Evolutionary conservation across 1,140 invertebrate species (phyloP), one percentile per base, ranked within the genome.

Genomic region (Apocrypta bakeri): DNA sequence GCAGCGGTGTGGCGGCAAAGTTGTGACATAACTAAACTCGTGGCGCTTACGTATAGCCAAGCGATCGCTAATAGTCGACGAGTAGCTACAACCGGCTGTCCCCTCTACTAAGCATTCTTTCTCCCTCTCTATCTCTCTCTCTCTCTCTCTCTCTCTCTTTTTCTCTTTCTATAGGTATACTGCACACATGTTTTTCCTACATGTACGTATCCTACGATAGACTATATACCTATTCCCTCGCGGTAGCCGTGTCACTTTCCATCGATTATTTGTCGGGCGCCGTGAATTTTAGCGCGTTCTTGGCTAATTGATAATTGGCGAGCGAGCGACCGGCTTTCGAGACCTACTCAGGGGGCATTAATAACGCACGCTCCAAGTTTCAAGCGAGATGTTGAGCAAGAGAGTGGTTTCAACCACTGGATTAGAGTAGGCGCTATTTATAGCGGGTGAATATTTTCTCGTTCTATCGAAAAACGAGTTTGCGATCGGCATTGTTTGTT

Each of bases 21-120:
- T 17, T 21, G 64, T 79, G 77, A 79, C 77, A 79, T 79, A 79
- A 79, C 40, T 17, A 29, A 9, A 37, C 33, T 27, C 24, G 24
- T 66, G 24, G 63, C 63, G 63, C 63, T 66, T 66, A 66, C 25
- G 63, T 66, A 63, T 63, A 66, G 42, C 11, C 42, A 17, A 48
- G 42, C 42, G 42, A 48, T 56, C 21, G 48, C 17, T 56, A 56
- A 56, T 56, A 56, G 48, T 56, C 48, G 48, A 56, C 48, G 48
- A 21, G 48, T 21, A n/a, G 48, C 48, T 17, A 4, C 42, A 17
- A 17, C 14, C 42, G 42, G 42, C 12, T 17, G 42, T 17, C 11
- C 33, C 33, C 33, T 37, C 33, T 37, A 37, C 33, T 37, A 37
- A 37, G 33, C 33, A 37, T 37, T 37, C 33, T 9, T 37, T 48